phyloP scores from a whole-genome alignment of 2,113 vertebrate genomes.

The Hipposideros armiger region DNA sequence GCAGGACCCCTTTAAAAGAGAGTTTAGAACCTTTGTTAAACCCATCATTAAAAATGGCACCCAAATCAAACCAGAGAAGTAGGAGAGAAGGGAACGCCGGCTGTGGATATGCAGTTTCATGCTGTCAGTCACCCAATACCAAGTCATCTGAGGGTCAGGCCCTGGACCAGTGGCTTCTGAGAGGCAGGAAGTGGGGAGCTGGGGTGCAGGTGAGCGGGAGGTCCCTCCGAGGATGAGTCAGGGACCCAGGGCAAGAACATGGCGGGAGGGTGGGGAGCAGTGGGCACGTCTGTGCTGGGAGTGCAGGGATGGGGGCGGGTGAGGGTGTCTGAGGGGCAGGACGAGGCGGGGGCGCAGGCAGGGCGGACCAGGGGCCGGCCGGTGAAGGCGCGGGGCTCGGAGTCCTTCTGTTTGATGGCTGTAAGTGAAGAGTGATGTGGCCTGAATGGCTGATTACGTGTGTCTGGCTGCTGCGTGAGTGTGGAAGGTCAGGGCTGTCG shows the following conservation, averaged over 20 bases:
- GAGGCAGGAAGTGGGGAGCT: not conserved
- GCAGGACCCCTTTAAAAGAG: not conserved
- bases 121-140: not conserved
- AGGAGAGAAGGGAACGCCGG: not conserved
- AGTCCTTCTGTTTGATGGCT: not conserved
- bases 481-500: fast-evolving
- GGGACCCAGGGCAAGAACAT: not conserved
- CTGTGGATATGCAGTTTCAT: fast-evolving
- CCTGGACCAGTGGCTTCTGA: not conserved
- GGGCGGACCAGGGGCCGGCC: no score
- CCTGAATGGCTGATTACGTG: not conserved
- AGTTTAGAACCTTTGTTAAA: not conserved
- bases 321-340: fast-evolving
- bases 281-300: not conserved
- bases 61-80: not conserved
- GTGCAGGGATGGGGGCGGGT: not conserved
- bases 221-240: no score
- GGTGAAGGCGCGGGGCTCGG: fast-evolving
- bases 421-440: no score
- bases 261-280: not conserved
- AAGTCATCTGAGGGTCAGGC: fast-evolving
- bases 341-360: not conserved
- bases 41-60: not conserved
- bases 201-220: fast-evolving
- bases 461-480: not conserved